Conservation (phyloP, 2,888 invertebrate genomes). For the Napeogenes inachia region DNA sequence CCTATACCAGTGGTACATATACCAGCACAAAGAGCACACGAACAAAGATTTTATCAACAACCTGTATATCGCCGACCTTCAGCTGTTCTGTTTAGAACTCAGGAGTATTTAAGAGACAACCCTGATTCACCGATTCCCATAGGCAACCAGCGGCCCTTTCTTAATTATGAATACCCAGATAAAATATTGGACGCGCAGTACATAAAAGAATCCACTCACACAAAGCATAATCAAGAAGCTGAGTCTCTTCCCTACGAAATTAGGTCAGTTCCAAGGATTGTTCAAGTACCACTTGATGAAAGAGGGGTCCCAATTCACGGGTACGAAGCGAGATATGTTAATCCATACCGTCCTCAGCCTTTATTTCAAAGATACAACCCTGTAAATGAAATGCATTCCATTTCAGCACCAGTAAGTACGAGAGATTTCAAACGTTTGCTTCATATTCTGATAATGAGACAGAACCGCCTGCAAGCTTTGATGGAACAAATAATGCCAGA, state of each 20-base stretch:
- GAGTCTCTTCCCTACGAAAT: constrained; percentile 58
- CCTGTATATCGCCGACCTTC: constrained; percentile 61
- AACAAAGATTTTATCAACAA: constrained; percentile 61
- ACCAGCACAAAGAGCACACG: constrained; percentile 58
- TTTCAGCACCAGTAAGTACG: constrained; percentile 83
- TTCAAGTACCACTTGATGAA: constrained; percentile 68
- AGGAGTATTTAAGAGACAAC: constrained; percentile 70
- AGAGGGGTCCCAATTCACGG: constrained; percentile 65
- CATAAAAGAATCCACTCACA: constrained; percentile 51
- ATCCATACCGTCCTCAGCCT: constrained; percentile 52
- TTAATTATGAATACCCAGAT: constrained; percentile 68
- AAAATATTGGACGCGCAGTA: constrained; percentile 70
- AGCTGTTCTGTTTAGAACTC: constrained; percentile 62
- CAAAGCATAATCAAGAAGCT: constrained; percentile 52
- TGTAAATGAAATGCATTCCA: constrained; percentile 75
- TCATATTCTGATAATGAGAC: constrained; percentile 80
- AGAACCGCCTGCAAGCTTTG: constrained; percentile 77
- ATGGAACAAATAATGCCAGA: constrained; percentile 69
- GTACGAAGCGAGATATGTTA: constrained; percentile 61
- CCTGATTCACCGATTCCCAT: constrained; percentile 70
- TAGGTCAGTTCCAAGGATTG: constrained; percentile 61
- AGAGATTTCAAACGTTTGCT: constrained; percentile 82
- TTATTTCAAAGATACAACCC: constrained; percentile 63
- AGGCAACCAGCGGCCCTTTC: constrained; percentile 72
- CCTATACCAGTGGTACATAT: constrained; percentile 77